phyloP scores from a whole-genome alignment of 1,140 invertebrate genomes.

The Oncopodura yosiiana region DNA sequence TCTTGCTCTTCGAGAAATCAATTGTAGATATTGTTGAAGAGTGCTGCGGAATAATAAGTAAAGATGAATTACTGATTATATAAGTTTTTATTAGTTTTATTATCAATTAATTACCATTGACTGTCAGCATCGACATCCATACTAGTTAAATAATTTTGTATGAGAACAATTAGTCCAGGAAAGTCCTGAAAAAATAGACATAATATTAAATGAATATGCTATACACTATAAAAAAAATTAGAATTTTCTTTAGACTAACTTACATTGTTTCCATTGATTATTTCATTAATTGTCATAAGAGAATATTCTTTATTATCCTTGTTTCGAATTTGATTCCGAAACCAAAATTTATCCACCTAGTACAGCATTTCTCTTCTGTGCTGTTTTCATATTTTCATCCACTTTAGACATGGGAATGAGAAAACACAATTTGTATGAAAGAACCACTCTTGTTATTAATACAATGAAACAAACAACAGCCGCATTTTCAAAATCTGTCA shows the following conservation, averaged over 20 bases:
- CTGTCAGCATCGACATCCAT: constrained; percentile 94
- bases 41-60: constrained; percentile 94
- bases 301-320: constrained; percentile 48
- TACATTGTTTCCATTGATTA: constrained; percentile 88
- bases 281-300: constrained; percentile 85
- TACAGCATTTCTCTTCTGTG: constrained; percentile 82
- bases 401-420: constrained; percentile 96
- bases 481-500: constrained; percentile 99
- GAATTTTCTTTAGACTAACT: not conserved
- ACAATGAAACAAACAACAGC: constrained; percentile 98
- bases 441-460: constrained; percentile 86
- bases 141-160: constrained; percentile 80
- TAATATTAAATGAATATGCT: not conserved
- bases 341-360: constrained; percentile 79
- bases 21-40: constrained; percentile 88
- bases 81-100: not conserved
- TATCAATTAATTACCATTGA: constrained; percentile 41
- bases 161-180: constrained; percentile 87
- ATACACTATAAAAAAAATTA: not conserved
- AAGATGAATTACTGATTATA: not conserved
- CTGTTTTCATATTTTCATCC: constrained; percentile 94
- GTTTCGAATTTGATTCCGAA: constrained; percentile 66
- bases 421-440: constrained; percentile 93
- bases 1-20: constrained; percentile 81
- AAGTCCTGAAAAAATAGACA: constrained; percentile 56